phyloP scores from a whole-genome alignment of 2,797 vertebrate genomes.

The Thamnophis elegans region DNA sequence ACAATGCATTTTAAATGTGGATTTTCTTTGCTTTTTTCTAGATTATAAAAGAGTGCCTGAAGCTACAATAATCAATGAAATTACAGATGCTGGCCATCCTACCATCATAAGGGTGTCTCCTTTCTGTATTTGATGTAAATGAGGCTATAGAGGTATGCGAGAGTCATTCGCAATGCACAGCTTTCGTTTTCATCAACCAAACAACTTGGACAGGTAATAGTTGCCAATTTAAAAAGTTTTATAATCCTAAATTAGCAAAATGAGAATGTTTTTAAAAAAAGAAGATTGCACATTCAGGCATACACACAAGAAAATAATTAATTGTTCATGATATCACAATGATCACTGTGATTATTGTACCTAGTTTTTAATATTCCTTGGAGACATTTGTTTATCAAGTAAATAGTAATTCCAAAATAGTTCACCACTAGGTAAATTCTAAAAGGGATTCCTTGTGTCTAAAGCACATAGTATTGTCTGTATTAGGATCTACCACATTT shows the following conservation, averaged over 20 bases:
- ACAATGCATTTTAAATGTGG: neutral
- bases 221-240: neutral
- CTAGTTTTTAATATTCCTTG: neutral
- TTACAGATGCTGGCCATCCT: constrained; percentile 88
- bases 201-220: constrained; percentile 85
- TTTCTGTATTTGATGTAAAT: constrained; percentile 77
- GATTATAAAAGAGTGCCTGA: constrained; percentile 77
- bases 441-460: neutral
- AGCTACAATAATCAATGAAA: constrained; percentile 76
- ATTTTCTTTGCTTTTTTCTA: constrained; percentile 57
- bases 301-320: neutral
- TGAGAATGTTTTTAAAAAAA: neutral
- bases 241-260: neutral
- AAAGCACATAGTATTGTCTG: neutral
- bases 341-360: neutral
- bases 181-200: constrained; percentile 85
- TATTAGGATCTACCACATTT: neutral
- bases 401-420: neutral
- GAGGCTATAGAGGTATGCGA: constrained; percentile 83
- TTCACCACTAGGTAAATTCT: neutral
- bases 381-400: neutral
- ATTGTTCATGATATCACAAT: neutral
- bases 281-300: neutral
- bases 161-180: constrained; percentile 82
- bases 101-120: constrained; percentile 83